These are phyloP conservation scores for Lepidocyrtoides sp. DNA, from an alignment of 2,888 invertebrate species.

Conservation along the genomic window DNA sequence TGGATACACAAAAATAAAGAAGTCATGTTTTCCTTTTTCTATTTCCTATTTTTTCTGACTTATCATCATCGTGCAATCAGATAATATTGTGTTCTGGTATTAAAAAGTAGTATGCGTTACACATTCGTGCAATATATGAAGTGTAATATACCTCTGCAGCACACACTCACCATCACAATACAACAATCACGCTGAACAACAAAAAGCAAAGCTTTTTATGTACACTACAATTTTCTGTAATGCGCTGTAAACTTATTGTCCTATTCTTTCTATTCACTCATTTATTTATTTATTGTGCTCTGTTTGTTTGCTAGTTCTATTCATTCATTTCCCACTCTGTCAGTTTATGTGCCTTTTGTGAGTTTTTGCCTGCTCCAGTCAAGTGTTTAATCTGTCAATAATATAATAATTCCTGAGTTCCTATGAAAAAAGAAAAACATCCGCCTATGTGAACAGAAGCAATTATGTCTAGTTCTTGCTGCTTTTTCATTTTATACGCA, in stretches of 20 bases:
- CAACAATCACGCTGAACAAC: not conserved
- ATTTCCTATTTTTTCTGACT: not conserved
- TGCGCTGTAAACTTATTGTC: not conserved
- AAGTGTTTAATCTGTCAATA: slow-evolving; percentile 75
- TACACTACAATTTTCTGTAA: slow-evolving; percentile 1
- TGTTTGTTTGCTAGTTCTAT: slow-evolving; percentile 11
- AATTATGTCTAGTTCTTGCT: slow-evolving; percentile 32
- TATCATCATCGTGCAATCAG: slow-evolving; percentile 13
- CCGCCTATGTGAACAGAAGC: slow-evolving; percentile 30
- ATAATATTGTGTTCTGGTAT: not conserved
- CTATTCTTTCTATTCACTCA: slow-evolving; percentile 18
- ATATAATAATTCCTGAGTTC: slow-evolving; percentile 42
- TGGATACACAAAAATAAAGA: slow-evolving; percentile 2
- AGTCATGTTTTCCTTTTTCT: not conserved
- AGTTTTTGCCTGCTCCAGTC: slow-evolving; percentile 32
- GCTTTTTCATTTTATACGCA: not conserved
- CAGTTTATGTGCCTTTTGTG: not conserved
- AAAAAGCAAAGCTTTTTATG: not conserved
- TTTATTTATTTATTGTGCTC: not conserved
- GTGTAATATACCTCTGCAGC: not conserved
- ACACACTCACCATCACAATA: not conserved
- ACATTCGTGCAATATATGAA: not conserved
- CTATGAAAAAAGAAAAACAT: slow-evolving; percentile 53
- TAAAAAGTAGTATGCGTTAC: not conserved
- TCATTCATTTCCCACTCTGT: not conserved